Conservation (phyloP, 2,113 vertebrate genomes). For the Polyodon spathula region DNA sequence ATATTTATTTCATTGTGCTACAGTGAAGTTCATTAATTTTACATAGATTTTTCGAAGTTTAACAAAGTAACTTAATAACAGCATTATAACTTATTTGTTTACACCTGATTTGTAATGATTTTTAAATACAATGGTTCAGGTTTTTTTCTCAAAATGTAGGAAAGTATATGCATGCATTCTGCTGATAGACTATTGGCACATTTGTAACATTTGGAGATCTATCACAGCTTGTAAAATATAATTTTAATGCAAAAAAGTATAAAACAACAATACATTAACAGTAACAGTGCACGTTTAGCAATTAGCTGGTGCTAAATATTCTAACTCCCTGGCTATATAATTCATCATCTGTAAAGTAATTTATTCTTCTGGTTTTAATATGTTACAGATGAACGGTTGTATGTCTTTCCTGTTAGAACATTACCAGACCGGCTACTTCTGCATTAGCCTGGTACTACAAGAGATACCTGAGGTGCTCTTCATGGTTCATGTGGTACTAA, state of each 20-base stretch:
- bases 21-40: slow-evolving; percentile 54
- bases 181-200: no score
- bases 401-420: slow-evolving; percentile 80
- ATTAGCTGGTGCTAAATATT: slow-evolving; percentile 22
- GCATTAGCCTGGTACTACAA: slow-evolving; percentile 68
- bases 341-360: slow-evolving; percentile 90
- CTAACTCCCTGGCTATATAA: slow-evolving; percentile 59
- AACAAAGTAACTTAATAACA: slow-evolving; percentile 34
- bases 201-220: no score
- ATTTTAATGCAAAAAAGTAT: no score
- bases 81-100: slow-evolving; percentile 33
- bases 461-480: slow-evolving; percentile 94
- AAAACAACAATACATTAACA: no score
- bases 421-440: slow-evolving; percentile 71
- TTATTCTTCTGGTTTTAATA: slow-evolving; percentile 97
- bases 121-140: slow-evolving; percentile 31
- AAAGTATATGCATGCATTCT: no score
- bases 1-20: slow-evolving; percentile 47
- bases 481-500: slow-evolving; percentile 96
- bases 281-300: slow-evolving; percentile 1
- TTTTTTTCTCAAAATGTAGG: no score
- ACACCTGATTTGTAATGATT: slow-evolving; percentile 61
- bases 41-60: slow-evolving; percentile 43
- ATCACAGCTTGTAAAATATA: no score
- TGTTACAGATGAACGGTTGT: slow-evolving; percentile 88